A percentile compares a stretch with the other conserved stretches of the same genome.
phyloP scores from a whole-genome alignment of 37 sponge, comb jelly and placozoan species.

The Axinella damicornis region DNA sequence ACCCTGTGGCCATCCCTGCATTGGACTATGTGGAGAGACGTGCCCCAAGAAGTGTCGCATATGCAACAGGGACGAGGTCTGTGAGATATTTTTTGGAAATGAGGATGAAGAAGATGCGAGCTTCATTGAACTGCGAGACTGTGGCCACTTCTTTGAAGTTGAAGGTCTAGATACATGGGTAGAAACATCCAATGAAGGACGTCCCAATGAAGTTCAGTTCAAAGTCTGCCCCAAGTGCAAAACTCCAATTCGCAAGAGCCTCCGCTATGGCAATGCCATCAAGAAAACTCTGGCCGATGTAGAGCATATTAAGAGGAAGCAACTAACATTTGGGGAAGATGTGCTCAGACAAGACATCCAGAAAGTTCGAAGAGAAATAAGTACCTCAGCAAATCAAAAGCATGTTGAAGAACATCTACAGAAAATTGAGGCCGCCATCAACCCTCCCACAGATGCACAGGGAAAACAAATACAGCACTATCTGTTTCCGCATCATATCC shows the following conservation, averaged over 20 bases:
- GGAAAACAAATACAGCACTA: background rate
- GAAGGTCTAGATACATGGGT: conserved; percentile 86
- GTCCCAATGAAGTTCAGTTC: conserved; percentile 53
- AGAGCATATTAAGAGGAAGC: conserved; percentile 71
- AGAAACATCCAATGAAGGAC: conserved; percentile 24
- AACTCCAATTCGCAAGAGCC: conserved; percentile 62
- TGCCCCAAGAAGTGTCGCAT: conserved; percentile 79
- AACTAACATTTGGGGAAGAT: background rate
- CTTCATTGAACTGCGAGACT: conserved; percentile 86
- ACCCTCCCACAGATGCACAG: background rate
- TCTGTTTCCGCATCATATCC: conserved; percentile 22
- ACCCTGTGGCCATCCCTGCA: conserved; percentile 83
- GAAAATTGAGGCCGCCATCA: background rate
- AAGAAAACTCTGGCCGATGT: conserved; percentile 65
- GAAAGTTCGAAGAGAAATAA: background rate
- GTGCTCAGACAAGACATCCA: background rate
- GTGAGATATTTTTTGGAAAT: conserved; percentile 86
- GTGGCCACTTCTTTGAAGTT: conserved; percentile 85
- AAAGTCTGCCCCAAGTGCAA: conserved; percentile 87
- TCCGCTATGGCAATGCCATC: conserved; percentile 86
- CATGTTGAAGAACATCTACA: background rate
- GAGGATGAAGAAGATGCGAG: conserved; percentile 87
- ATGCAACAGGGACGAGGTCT: conserved; percentile 68
- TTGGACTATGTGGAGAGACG: conserved; percentile 92
- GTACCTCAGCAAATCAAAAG: background rate